Evolutionary conservation across 2,113 vertebrate species (phyloP), one percentile per base, ranked within the genome.

Genomic region (Potamarius usumacintae): DNA sequence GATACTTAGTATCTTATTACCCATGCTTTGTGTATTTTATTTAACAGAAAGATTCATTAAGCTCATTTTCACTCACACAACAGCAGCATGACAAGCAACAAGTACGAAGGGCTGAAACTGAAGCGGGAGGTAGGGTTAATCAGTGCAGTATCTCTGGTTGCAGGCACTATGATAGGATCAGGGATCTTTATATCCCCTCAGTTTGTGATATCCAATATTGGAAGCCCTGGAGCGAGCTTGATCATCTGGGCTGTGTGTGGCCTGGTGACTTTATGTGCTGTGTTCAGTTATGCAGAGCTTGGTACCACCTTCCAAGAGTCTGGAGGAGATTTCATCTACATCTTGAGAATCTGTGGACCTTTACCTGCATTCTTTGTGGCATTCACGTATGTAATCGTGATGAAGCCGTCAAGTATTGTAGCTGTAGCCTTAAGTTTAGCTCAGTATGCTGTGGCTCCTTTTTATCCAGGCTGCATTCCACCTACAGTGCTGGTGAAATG

Each of bases 301-400:
- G 96, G 96, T 14, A 96, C 95, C 0, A 62, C 96, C 85, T 93
- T 97, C 74, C 91, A 92, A 67, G 94, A 97, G 76, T 97, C 97
- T 0, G 96, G 96, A 1, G 96, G 96, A 18, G 95, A 98, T 0
- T 97, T 97, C 71, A 94, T 96, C 88, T 98, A 97, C 89, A 95
- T 97, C 83, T 90, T 96, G 83, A 90, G 93, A 86, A 96, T 93
- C 84, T 96, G 96, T 53, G 96, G 97, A 82, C 89, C 95, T 11
- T 92, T 94, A 58, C 96, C 95, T 34, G 95, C 96, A 82, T 97
- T 97, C 63, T 92, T 97, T 86, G 93, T 96, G 0, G 92, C 93
- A 9, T 92, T 96, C 67, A 95, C 91, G 7, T 96, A 93, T 34
- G 91, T 96, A 52, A 91, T 96, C 50, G 88, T 97, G 58, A 88